Conservation (phyloP, 1,140 invertebrate genomes). For the Dendrolimus kikuchii region DNA sequence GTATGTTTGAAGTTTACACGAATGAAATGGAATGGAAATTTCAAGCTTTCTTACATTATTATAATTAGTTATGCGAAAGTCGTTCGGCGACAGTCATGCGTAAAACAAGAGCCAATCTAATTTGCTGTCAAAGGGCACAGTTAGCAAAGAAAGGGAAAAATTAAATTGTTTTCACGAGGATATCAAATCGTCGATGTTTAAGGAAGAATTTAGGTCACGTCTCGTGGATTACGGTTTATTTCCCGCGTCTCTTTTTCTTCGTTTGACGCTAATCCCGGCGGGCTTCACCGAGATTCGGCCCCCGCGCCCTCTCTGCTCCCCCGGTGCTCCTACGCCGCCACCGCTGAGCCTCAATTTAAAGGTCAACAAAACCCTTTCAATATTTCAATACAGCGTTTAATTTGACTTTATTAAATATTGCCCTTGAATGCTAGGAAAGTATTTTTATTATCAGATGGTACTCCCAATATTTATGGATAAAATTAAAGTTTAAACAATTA, state of each 20-base stretch:
- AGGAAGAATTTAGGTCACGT: constrained; percentile 61
- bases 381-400: too few species aligned
- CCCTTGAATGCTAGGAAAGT: too few species aligned
- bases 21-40: too few species aligned
- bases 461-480: too few species aligned
- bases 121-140: constrained; percentile 31
- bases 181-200: constrained; percentile 61
- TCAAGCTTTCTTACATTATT: constrained; percentile 4
- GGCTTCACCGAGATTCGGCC: constrained; percentile 38
- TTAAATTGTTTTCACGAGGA: constrained; percentile 56
- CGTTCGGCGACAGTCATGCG: constrained; percentile 17
- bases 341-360: constrained; percentile 26
- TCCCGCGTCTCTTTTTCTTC: constrained; percentile 63
- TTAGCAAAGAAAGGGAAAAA: constrained; percentile 38
- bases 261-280: constrained; percentile 59
- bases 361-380: constrained; percentile 17
- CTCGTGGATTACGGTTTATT: constrained; percentile 63
- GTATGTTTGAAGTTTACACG: too few species aligned
- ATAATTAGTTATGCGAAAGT: background rate
- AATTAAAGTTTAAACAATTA: too few species aligned
- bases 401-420: too few species aligned
- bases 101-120: constrained; percentile 33
- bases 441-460: too few species aligned
- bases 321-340: constrained; percentile 9
- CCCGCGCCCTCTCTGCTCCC: constrained; percentile 23